Evolutionary conservation across 2,113 vertebrate genomes (phyloP).

Genomic region (Apodemus sylvaticus): DNA sequence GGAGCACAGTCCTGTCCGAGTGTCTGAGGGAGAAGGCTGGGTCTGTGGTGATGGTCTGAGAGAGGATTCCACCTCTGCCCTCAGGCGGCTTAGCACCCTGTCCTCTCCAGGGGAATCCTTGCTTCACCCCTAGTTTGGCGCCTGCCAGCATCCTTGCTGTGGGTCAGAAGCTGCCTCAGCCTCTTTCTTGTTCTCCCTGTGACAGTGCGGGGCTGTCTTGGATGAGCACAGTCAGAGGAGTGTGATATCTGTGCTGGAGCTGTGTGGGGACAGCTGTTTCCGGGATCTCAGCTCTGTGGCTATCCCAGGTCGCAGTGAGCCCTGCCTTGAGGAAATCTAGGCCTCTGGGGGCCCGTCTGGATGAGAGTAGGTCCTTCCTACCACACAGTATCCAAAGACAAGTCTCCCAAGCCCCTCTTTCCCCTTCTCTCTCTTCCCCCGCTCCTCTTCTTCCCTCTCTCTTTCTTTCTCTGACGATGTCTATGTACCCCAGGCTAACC

Average conservation of each 20-base stretch:
- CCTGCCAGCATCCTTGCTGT: too few species aligned
- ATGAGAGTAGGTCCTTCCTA: too few species aligned
- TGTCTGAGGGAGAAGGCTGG: neutral
- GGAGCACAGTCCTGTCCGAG: neutral
- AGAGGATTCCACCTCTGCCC: neutral
- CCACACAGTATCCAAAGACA: neutral
- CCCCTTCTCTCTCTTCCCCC: neutral
- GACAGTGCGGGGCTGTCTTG: neutral
- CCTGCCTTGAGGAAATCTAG: neutral
- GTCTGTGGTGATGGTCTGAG: neutral
- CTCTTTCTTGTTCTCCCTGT: neutral
- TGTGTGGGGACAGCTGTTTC: too few species aligned
- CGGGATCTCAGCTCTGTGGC: neutral
- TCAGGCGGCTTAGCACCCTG: neutral
- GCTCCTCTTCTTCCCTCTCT: too few species aligned
- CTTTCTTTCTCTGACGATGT: neutral
- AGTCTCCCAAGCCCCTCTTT: neutral
- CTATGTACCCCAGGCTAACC: neutral
- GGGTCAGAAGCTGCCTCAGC: neutral
- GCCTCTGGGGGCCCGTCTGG: neutral
- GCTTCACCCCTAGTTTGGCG: neutral
- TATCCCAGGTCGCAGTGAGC: neutral
- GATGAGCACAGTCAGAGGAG: too few species aligned
- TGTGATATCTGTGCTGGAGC: neutral
- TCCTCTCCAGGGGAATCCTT: neutral